Percentiles rank a stretch among this genome's conserved stretches.
These are phyloP conservation scores for Bombycilla garrulus DNA, from an alignment of 2,113 vertebrate genomes.

Conservation along the genomic window DNA sequence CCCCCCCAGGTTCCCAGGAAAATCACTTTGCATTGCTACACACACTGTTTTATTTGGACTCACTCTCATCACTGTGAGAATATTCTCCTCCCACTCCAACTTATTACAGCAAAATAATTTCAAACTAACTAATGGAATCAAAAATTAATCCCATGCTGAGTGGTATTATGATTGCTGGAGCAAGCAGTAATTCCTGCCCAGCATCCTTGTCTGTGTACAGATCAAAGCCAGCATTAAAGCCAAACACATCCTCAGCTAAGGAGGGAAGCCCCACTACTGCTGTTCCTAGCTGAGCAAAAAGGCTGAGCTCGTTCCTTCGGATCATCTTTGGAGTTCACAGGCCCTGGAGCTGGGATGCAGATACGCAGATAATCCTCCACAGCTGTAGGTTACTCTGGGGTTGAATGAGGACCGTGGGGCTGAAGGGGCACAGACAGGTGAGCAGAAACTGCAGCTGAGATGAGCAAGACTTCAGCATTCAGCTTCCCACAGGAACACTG, in stretches of 20 bases:
- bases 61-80: background rate
- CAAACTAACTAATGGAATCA: background rate
- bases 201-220: background rate
- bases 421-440: background rate
- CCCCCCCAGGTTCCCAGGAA: background rate
- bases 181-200: constrained; percentile 11
- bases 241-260: background rate
- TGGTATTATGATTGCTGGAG: constrained; percentile 32
- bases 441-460: background rate
- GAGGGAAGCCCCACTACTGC: background rate
- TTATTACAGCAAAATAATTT: constrained; percentile 35
- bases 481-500: background rate
- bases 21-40: background rate
- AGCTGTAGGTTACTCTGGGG: background rate
- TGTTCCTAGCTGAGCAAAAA: background rate
- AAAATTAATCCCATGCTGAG: constrained; percentile 49
- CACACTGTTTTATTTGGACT: background rate
- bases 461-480: background rate
- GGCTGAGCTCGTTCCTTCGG: rapidly evolving
- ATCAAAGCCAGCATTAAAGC: background rate
- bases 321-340: background rate
- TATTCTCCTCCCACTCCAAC: background rate
- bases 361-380: background rate
- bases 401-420: background rate
- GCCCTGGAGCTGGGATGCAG: background rate